A percentile compares a stretch with the other conserved stretches of the same genome.
phyloP scores from a whole-genome alignment of 1,140 invertebrate species.

The Drepana arcuata region DNA sequence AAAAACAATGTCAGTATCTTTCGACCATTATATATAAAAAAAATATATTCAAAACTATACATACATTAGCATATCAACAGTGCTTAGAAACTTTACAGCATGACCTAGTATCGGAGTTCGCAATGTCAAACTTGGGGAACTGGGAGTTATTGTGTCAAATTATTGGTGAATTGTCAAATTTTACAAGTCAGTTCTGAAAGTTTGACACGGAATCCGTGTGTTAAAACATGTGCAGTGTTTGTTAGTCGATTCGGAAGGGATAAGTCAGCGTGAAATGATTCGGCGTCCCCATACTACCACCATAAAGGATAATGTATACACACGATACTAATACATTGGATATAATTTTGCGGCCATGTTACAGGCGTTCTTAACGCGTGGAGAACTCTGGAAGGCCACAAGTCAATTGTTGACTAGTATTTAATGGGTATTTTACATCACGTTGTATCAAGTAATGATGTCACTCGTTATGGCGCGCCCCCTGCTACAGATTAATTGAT shows the following conservation, averaged over 20 bases:
- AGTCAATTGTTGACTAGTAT: constrained; percentile 21
- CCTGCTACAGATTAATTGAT: constrained; percentile 49
- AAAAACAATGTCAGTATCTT: constrained; percentile 75
- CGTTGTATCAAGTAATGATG: constrained; percentile 31
- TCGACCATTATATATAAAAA: constrained; percentile 51
- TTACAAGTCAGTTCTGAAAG: neutral
- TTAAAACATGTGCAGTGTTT: constrained; percentile 64
- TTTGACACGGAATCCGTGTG: constrained; percentile 35
- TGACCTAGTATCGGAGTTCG: constrained; percentile 32
- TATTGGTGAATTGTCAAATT: no score
- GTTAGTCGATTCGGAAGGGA: constrained; percentile 58
- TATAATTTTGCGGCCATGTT: constrained; percentile 36
- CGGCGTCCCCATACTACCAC: constrained; percentile 60
- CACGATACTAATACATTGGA: constrained; percentile 29
- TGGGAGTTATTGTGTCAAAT: no score
- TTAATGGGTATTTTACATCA: constrained; percentile 36
- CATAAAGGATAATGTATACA: constrained; percentile 50
- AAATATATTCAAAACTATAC: constrained; percentile 42
- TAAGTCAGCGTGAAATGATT: constrained; percentile 65
- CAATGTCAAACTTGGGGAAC: constrained; percentile 38
- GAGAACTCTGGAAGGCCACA: constrained; percentile 73
- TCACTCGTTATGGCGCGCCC: no score
- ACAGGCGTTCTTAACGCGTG: no score
- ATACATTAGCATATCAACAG: constrained; percentile 53
- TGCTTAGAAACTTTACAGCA: constrained; percentile 62